Base-by-base conservation (phyloP, 1,140 invertebrate genomes). In the Caenorhabditis briggsae region DNA sequence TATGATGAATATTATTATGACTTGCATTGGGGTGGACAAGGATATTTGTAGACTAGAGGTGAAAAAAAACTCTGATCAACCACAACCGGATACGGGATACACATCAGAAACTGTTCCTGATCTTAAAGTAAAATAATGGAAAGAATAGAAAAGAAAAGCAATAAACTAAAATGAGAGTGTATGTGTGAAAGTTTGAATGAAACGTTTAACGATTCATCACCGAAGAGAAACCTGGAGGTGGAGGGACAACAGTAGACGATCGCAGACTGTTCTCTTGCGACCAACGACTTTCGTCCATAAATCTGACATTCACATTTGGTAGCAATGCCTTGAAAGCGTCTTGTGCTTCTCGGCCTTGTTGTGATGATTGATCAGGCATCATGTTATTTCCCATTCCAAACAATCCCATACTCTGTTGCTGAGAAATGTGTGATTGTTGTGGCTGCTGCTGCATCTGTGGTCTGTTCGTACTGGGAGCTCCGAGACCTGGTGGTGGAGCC, bases 271-370 rank as follows among this genome's bases (percentile, higher is more conserved):
- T 50, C 46, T 61, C 83, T 50, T 58, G 50, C 84, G 61, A 85
- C 33, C 84, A 65, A 64, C 65, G 84, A 53, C 25, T 20, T 11
- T 86, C 85, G 25, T 70, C 74, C 55, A 74, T 46, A 48, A 90
- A 90, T 7, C 86, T 85, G 12, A 90, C 90, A 70, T 90, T 90
- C 11, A 90, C 90, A 85, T 90, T 90, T 9, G 90, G 90, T n/a
- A 90, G 65, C 58, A 90, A 20, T 0, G 90, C 90, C 56, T 89
- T 90, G 84, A 90, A 82, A 58, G 83, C 83, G 53, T 46, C n/a
- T 78, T 82, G 50, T 88, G 25, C 83, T 20, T 56, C 64, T 25
- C 53, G 48, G 20, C 43, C 53, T 58, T 87, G 56, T 59, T 87
- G 56, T 78, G 58, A 70, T 82, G 78, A 48, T 50, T 55, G 25